These are phyloP conservation scores for Ascaphus truei DNA, from an alignment of 2,113 vertebrate species.

Conservation along the genomic window DNA sequence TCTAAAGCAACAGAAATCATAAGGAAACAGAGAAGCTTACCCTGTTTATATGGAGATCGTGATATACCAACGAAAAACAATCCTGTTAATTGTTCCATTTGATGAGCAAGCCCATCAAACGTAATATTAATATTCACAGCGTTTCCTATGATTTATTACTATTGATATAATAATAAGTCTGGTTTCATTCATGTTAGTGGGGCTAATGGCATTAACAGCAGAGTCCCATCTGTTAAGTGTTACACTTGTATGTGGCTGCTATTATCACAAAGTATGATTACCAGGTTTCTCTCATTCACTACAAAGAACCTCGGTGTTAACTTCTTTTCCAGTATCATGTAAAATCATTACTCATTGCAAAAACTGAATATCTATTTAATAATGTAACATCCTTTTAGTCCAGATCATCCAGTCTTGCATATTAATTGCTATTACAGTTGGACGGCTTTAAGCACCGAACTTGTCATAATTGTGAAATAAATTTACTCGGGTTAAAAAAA, in stretches of 20 bases:
- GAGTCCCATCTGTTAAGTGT: constrained; percentile 44
- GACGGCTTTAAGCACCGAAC: no score
- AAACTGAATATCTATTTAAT: no score
- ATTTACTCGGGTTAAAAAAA: no score
- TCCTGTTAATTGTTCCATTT: not conserved
- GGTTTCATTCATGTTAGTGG: no score
- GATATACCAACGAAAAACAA: not conserved
- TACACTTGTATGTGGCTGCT: constrained; percentile 36
- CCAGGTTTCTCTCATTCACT: constrained; percentile 29
- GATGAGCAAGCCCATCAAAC: not conserved
- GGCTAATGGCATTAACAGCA: constrained; percentile 46
- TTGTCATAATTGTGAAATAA: no score
- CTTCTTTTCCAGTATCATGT: not conserved
- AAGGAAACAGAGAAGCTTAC: no score
- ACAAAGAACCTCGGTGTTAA: constrained; percentile 6
- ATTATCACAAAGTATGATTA: constrained; percentile 36
- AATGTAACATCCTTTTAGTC: no score
- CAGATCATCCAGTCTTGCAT: no score
- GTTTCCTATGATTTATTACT: not conserved
- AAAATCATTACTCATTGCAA: no score
- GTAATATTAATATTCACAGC: not conserved
- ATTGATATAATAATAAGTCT: constrained; percentile 12
- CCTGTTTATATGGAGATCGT: not conserved
- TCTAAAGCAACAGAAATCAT: no score
- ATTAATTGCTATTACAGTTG: no score